Evolutionary conservation across 1,140 invertebrate species (phyloP).

Genomic region (Heliconius hewitsoni): DNA sequence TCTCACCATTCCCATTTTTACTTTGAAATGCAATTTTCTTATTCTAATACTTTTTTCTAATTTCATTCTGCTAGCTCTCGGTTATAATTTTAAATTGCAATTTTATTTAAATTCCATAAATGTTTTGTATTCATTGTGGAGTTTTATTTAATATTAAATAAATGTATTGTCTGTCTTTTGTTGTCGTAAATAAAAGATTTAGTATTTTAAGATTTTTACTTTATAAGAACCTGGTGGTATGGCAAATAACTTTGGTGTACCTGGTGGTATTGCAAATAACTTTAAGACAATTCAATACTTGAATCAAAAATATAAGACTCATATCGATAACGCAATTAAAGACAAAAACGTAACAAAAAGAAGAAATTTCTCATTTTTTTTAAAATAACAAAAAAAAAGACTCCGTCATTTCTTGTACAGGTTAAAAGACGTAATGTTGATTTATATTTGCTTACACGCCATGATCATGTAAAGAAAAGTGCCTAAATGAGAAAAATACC

Average conservation of each 20-base stretch:
- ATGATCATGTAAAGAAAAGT: too few relatives aligned
- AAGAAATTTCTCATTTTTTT: not conserved
- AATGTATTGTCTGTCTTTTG: too few relatives aligned
- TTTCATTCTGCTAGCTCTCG: not conserved
- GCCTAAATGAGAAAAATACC: not conserved
- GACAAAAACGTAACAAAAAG: too few relatives aligned
- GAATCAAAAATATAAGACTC: too few relatives aligned
- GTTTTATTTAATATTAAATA: not conserved
- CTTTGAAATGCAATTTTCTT: conserved; percentile 13
- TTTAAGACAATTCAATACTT: too few relatives aligned
- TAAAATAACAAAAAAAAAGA: not conserved
- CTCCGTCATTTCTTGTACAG: not conserved
- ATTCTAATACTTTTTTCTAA: conserved; percentile 19
- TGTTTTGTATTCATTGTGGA: not conserved
- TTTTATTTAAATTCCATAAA: conserved; percentile 3
- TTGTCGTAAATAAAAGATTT: too few relatives aligned
- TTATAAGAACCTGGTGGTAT: too few relatives aligned
- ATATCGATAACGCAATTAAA: too few relatives aligned
- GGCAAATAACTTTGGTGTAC: too few relatives aligned
- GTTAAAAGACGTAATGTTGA: not conserved
- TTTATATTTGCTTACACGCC: too few relatives aligned
- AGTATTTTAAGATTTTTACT: too few relatives aligned
- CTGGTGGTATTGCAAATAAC: too few relatives aligned
- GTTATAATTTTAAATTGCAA: conserved; percentile 19
- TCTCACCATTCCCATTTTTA: conserved; percentile 3